These are phyloP conservation scores for Eurosta solidaginis DNA, from an alignment of 1,140 invertebrate genomes.

Conservation along the genomic window DNA sequence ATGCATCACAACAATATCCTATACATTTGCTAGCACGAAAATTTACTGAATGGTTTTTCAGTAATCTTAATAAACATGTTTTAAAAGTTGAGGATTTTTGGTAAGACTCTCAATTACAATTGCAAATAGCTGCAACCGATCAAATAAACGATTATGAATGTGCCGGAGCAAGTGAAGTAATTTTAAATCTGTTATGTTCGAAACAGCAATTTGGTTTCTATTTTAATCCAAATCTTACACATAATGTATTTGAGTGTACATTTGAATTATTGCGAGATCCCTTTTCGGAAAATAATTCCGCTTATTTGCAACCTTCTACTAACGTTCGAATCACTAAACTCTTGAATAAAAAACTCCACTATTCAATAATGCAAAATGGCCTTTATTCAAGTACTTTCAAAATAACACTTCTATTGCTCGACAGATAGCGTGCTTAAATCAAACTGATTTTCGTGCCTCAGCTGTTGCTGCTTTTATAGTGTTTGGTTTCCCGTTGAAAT, in stretches of 20 bases:
- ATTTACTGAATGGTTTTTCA: conserved; percentile 69
- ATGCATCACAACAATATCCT: conserved; percentile 37
- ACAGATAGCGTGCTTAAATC: too few species aligned
- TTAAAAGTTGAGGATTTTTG: conserved; percentile 65
- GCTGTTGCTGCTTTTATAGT: too few species aligned
- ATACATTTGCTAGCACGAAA: conserved; percentile 62
- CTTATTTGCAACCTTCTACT: too few species aligned
- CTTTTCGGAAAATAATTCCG: conserved; percentile 63
- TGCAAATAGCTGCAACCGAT: conserved; percentile 43
- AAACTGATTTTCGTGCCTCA: too few species aligned
- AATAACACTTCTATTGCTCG: too few species aligned
- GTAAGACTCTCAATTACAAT: conserved; percentile 57
- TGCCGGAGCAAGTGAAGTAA: conserved; percentile 35
- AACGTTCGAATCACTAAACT: too few species aligned
- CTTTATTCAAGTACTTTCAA: too few species aligned
- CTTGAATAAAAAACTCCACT: too few species aligned
- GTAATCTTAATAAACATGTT: conserved; percentile 62
- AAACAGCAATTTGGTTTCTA: conserved; percentile 60
- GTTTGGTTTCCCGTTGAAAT: too few species aligned
- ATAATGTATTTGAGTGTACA: conserved; percentile 67
- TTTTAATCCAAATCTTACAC: conserved; percentile 67
- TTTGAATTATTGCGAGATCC: conserved; percentile 69
- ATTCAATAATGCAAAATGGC: too few species aligned
- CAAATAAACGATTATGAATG: conserved; percentile 36
- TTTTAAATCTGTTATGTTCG: conserved; percentile 36